A percentile compares a stretch with the other conserved stretches of the same genome.
Evolutionary conservation across 2,797 vertebrate genomes (phyloP).

Genomic region (Sciurus carolinensis): DNA sequence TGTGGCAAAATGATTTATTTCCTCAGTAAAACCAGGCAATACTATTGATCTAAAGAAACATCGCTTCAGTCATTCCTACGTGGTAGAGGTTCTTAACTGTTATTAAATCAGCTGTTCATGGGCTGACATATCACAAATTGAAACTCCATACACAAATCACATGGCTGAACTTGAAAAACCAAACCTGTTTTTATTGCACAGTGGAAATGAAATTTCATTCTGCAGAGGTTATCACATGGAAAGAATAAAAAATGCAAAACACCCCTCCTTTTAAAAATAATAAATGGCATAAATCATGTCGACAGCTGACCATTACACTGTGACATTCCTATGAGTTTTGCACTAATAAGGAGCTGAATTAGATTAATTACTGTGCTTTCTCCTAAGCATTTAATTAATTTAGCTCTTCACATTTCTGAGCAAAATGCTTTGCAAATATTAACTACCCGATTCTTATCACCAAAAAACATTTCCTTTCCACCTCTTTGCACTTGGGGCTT

Average conservation of each 20-base stretch:
- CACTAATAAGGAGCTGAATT: conserved; percentile 65
- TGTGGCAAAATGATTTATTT: conserved; percentile 78
- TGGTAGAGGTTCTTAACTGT: conserved; percentile 79
- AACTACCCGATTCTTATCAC: conserved; percentile 75
- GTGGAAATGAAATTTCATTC: conserved; percentile 76
- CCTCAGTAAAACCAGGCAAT: conserved; percentile 71
- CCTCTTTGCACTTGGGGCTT: conserved; percentile 53
- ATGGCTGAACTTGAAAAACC: conserved; percentile 80
- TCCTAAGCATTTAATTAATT: conserved; percentile 81
- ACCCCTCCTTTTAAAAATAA: conserved; percentile 85
- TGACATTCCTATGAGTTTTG: conserved; percentile 69
- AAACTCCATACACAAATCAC: conserved; percentile 82
- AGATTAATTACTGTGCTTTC: conserved; percentile 77
- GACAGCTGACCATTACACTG: conserved; percentile 80
- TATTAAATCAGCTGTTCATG: conserved; percentile 80
- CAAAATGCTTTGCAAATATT: conserved; percentile 77
- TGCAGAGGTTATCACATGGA: conserved; percentile 79
- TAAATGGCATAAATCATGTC: conserved; percentile 83
- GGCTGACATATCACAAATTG: conserved; percentile 80
- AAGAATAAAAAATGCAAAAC: conserved; percentile 83
- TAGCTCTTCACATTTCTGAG: conserved; percentile 67
- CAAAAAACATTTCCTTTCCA: conserved; percentile 69
- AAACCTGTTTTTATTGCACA: conserved; percentile 75
- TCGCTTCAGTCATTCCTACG: conserved; percentile 64
- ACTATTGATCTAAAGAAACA: conserved; percentile 76